Evolutionary conservation across 2,888 invertebrate genomes (phyloP), one percentile per base, ranked within the genome.

Genomic region (Aplocera efformata): DNA sequence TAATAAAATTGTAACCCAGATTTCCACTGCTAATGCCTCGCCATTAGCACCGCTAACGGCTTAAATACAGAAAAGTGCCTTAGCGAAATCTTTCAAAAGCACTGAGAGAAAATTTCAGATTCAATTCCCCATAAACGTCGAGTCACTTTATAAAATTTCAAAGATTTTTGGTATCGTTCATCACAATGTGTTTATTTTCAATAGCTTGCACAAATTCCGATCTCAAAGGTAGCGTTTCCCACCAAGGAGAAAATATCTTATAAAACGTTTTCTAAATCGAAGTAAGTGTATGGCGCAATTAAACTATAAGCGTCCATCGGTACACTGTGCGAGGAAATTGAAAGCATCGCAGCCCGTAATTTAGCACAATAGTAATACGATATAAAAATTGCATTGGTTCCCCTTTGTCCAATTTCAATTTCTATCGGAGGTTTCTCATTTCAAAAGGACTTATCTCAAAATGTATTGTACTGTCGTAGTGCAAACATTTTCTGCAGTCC

Each of bases 281-380:
- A 44, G 29, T 43, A 34, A 26, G 33, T n/a, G 36, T 42, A 29
- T 33, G 29, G 42, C 32, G 45, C 49, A 54, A 54, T 54, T 56
- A 56, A n/a, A 57, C 56, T 54, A 58, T 63, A 56, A 55, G 51
- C 36, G 54, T 58, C 57, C 25, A 46, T 46, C 44, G 51, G 43
- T 47, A 51, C 53, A 49, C 55, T 50, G 48, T 44, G 40, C 31
- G 37, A 43, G 51, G 43, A 54, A 58, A 57, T 56, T 57, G 56
- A 57, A 57, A 56, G 50, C 50, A 42, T 40, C 39, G 50, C 50
- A 42, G 42, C 39, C 33, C 47, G 49, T 48, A 48, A 58, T 56
- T 49, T 48, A 48, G 34, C 37, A 48, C 50, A 51, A 49, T 48
- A 42, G 47, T 54, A 47, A 50, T 43, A 39, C 37, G 40, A 45